Evolutionary conservation across 2,113 vertebrate genomes (phyloP).

Genomic region (Epinephelus moara): DNA sequence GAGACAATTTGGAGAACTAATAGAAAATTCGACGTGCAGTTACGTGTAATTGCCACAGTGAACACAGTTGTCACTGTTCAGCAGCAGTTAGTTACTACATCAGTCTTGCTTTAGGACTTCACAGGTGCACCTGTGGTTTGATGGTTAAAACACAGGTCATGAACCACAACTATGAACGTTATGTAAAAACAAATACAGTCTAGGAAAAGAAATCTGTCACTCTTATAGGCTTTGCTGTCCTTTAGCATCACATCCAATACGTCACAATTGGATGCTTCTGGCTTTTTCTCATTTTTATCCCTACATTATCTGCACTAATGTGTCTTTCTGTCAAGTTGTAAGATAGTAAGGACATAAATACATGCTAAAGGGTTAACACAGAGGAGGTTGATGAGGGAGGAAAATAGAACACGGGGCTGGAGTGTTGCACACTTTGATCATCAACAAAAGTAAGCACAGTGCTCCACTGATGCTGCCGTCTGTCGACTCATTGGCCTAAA

Average conservation of each 20-base stretch:
- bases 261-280: too few relatives aligned
- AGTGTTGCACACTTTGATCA: constrained; percentile 38
- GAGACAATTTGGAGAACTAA: background rate
- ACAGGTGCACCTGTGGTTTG: background rate
- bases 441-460: constrained; percentile 21
- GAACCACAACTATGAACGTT: background rate
- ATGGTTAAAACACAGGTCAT: background rate
- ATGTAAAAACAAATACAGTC: too few relatives aligned
- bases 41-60: background rate
- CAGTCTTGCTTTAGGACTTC: background rate
- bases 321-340: too few relatives aligned
- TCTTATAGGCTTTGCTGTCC: too few relatives aligned
- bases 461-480: constrained; percentile 31
- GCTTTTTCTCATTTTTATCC: too few relatives aligned
- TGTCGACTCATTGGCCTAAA: constrained; percentile 64
- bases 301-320: too few relatives aligned
- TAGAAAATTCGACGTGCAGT: background rate
- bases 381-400: background rate
- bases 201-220: too few relatives aligned
- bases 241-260: too few relatives aligned
- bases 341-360: background rate
- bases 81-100: background rate
- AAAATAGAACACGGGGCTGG: background rate
- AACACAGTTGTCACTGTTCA: background rate
- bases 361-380: too few relatives aligned